These are phyloP conservation scores for Phaethon lepturus DNA, from an alignment of 2,113 vertebrate species.

Conservation along the genomic window DNA sequence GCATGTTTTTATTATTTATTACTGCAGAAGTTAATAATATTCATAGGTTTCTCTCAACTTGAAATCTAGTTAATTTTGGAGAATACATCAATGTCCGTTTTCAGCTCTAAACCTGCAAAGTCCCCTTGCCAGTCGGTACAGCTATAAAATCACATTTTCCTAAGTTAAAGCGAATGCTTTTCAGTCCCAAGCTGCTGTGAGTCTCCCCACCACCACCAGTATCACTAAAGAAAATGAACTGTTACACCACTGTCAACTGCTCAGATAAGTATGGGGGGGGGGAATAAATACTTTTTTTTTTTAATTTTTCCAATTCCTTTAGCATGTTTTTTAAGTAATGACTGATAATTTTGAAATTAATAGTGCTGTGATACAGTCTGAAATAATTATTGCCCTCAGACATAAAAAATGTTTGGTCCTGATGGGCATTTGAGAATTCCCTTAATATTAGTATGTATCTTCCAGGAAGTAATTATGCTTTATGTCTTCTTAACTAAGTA, in stretches of 20 bases:
- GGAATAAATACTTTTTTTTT: not conserved
- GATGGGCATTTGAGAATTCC: not conserved
- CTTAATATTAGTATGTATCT: not conserved
- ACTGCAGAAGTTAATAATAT: not conserved
- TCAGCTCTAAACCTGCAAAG: not conserved
- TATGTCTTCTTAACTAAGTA: not conserved
- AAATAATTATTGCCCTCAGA: not conserved
- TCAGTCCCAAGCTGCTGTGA: not conserved
- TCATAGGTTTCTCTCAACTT: not conserved
- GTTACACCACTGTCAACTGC: not conserved
- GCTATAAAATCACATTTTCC: not conserved
- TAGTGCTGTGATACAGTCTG: not conserved
- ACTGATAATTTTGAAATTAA: not conserved
- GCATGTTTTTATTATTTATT: conserved; percentile 1
- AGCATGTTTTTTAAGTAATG: not conserved
- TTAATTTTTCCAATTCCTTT: not conserved
- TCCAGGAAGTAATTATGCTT: not conserved
- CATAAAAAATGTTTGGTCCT: not conserved
- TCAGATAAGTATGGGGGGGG: not conserved
- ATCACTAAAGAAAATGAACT: not conserved
- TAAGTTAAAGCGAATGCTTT: not conserved
- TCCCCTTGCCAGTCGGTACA: not conserved
- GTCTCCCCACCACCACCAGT: not conserved
- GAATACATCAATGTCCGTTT: not conserved
- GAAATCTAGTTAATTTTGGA: conserved; percentile 34